phyloP scores from a whole-genome alignment of 2,888 invertebrate genomes.

The Dioctria linearis region DNA sequence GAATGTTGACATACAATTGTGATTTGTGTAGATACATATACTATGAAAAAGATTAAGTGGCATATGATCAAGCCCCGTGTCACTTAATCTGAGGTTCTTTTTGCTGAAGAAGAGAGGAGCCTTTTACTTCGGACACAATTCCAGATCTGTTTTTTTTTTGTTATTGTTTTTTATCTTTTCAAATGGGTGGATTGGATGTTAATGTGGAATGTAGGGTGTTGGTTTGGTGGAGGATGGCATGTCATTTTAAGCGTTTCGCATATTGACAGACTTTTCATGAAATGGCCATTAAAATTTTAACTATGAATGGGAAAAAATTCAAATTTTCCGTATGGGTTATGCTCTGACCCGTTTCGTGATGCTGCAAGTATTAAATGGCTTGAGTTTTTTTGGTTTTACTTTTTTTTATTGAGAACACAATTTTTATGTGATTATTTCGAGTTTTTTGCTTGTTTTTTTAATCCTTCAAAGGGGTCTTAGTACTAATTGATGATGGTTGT shows the following conservation, averaged over 20 bases:
- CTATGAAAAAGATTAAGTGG: constrained; percentile 50
- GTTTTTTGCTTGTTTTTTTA: constrained; percentile 22
- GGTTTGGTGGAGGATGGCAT: background rate
- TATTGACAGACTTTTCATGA: constrained; percentile 30
- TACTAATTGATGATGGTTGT: constrained; percentile 14
- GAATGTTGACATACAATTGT: background rate
- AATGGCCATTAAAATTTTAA: constrained; percentile 41
- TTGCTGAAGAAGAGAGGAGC: constrained; percentile 1
- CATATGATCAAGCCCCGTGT: constrained; percentile 54
- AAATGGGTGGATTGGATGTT: constrained; percentile 9
- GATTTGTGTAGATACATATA: background rate
- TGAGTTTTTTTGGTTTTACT: background rate
- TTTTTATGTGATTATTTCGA: constrained; percentile 19
- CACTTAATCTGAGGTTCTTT: constrained; percentile 51
- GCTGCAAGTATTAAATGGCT: constrained; percentile 55
- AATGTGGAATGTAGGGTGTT: background rate
- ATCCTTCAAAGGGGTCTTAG: background rate
- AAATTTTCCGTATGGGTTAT: constrained; percentile 51
- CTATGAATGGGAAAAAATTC: constrained; percentile 51
- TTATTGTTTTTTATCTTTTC: constrained; percentile 20
- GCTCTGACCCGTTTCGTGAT: constrained; percentile 54
- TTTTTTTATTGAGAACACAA: too few species aligned
- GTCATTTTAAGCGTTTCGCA: constrained; percentile 27
- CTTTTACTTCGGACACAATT: constrained; percentile 18
- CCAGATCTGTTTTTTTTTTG: background rate